Base-by-base conservation (phyloP, 2,888 invertebrate species). In the Heteromyza rotundicornis region DNA sequence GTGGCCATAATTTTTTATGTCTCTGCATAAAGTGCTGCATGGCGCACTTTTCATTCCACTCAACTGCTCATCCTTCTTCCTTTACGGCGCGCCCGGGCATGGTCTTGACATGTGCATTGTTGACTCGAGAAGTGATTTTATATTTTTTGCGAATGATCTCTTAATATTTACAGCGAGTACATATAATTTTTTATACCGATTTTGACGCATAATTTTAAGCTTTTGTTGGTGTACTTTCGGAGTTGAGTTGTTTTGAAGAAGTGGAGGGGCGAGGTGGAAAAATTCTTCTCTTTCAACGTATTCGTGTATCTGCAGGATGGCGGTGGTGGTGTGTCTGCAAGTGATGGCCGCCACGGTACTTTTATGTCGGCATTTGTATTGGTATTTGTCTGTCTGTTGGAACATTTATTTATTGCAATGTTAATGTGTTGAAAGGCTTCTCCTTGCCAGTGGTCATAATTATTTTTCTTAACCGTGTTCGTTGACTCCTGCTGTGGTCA, bases 1-100 rank as follows among this genome's bases (percentile, higher is more conserved):
- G 10, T 57, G 57, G 27, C 19, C 47, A 49, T 57, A 57, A 57
- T 49, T 57, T 32, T 32, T 32, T 32, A 32, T 32, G 32, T 12
- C 32, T 12, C 32, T 8, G 32, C 32, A 32, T 32, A 32, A 32
- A 32, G 32, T 32, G n/a, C n/a, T n/a, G n/a, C n/a, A n/a, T n/a
- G 32, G 32, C 32, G 5, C 32, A 32, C 32, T 32, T 32, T 32
- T 32, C 12, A 12, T n/a, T n/a, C n/a, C n/a, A n/a, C n/a, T n/a
- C n/a, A n/a, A n/a, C n/a, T n/a, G n/a, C n/a, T n/a, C n/a, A n/a
- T n/a, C n/a, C n/a, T n/a, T n/a, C n/a, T n/a, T n/a, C n/a, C n/a
- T n/a, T n/a, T n/a, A n/a, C n/a, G n/a, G n/a, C n/a, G n/a, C n/a
- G n/a, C n/a, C n/a, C n/a, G n/a, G n/a, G n/a, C n/a, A n/a, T n/a